Evolutionary conservation across 2,797 vertebrate species (phyloP).

Genomic region (Rhinella marina): DNA sequence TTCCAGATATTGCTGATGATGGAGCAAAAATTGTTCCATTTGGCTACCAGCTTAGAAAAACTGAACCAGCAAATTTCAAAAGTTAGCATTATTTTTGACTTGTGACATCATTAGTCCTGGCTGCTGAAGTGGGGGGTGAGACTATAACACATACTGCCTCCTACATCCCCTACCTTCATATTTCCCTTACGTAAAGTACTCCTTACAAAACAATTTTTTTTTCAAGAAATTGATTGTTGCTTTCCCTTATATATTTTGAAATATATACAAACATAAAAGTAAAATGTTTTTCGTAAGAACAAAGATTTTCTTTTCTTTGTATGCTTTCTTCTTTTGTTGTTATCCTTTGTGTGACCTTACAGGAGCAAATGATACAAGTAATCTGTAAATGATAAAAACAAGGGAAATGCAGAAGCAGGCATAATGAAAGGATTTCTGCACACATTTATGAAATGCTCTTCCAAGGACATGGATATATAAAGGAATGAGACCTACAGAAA

Average conservation of each 20-base stretch:
- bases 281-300: background rate
- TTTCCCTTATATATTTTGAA: background rate
- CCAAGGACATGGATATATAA: conserved; percentile 56
- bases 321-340: background rate
- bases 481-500: conserved; percentile 61
- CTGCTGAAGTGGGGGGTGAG: too few species aligned
- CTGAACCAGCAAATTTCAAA: too few species aligned
- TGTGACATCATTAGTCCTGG: too few species aligned
- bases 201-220: too few species aligned
- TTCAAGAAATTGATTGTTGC: background rate
- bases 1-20: too few species aligned
- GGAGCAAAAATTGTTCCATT: too few species aligned
- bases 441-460: conserved; percentile 53
- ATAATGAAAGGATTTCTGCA: conserved; percentile 15
- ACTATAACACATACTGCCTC: too few species aligned
- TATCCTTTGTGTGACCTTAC: conserved; percentile 15
- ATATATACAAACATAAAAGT: background rate
- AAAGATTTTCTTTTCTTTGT: background rate
- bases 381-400: conserved; percentile 20
- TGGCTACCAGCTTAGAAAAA: too few species aligned
- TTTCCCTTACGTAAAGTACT: too few species aligned
- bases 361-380: conserved; percentile 4
- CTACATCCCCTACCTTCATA: too few species aligned
- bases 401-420: background rate
- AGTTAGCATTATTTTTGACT: too few species aligned